phyloP scores from a whole-genome alignment of 2,113 vertebrate species.

The Acrocephalus arundinaceus region DNA sequence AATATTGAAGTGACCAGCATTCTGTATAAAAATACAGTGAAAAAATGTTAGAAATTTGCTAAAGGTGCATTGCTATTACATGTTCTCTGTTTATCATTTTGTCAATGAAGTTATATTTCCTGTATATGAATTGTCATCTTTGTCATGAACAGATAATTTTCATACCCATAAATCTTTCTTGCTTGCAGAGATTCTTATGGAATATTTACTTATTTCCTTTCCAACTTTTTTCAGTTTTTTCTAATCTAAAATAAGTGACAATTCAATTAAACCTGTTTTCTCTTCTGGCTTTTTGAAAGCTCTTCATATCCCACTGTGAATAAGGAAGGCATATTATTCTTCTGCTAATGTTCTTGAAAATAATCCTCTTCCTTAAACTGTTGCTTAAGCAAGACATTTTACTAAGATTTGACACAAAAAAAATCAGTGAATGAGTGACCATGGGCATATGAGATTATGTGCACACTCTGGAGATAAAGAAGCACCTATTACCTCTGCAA shows the following conservation, averaged over 20 bases:
- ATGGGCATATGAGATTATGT: neutral
- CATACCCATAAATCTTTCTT: neutral
- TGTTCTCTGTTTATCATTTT: neutral
- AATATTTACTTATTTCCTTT: neutral
- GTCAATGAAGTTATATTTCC: neutral
- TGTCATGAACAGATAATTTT: neutral
- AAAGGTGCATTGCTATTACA: neutral
- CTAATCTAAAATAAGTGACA: neutral
- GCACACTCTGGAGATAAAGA: neutral
- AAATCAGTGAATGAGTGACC: neutral
- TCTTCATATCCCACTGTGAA: neutral
- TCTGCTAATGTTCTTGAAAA: neutral
- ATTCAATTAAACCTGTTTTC: neutral
- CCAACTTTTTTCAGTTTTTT: neutral
- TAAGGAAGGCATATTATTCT: neutral
- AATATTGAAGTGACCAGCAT: neutral
- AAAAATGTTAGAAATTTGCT: neutral
- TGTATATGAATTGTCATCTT: neutral
- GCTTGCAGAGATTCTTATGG: neutral
- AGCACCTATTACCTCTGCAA: accelerated
- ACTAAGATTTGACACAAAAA: neutral
- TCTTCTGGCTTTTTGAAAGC: neutral
- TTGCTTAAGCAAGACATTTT: neutral
- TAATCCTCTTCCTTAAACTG: neutral
- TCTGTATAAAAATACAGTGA: neutral